Percentiles rank a stretch among this genome's conserved stretches.
Conservation (phyloP, 2,888 invertebrate genomes). For the Furcula furcula region DNA sequence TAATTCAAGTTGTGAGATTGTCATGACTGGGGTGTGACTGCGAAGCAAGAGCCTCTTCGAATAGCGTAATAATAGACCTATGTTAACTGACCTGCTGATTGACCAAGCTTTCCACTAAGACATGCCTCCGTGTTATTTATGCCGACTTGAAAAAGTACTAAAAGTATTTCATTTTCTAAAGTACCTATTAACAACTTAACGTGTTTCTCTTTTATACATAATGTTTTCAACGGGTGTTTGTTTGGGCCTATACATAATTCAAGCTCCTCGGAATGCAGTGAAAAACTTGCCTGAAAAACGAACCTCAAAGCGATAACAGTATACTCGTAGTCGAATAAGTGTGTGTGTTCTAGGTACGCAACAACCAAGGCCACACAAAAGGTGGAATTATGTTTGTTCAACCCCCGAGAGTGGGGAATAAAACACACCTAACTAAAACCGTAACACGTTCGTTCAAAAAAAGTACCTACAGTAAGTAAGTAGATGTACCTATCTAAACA, state of each 20-base stretch:
- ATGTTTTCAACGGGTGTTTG: constrained; percentile 24
- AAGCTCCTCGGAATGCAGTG: constrained; percentile 27
- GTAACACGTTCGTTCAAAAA: constrained; percentile 10
- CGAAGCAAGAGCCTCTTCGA: no score
- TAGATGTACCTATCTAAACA: no score
- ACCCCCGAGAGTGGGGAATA: constrained; percentile 25
- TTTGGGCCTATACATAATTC: constrained; percentile 37
- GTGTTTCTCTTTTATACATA: constrained; percentile 22
- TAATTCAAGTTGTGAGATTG: constrained; percentile 1
- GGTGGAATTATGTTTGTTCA: constrained; percentile 29
- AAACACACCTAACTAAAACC: constrained; percentile 22
- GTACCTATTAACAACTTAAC: no score
- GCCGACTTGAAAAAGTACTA: no score
- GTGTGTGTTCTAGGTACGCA: constrained; percentile 10
- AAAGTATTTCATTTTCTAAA: no score
- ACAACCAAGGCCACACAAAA: constrained; percentile 18
- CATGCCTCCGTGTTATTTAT: no score
- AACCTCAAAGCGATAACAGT: constrained; percentile 9
- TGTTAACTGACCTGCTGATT: no score
- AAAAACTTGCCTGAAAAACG: constrained; percentile 31
- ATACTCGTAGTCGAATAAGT: background rate
- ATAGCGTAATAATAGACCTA: no score
- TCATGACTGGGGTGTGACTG: no score
- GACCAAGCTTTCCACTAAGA: no score
- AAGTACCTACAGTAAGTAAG: constrained; percentile 10